Conservation (phyloP, 2,113 vertebrate species). For the Urocitellus parryii region DNA sequence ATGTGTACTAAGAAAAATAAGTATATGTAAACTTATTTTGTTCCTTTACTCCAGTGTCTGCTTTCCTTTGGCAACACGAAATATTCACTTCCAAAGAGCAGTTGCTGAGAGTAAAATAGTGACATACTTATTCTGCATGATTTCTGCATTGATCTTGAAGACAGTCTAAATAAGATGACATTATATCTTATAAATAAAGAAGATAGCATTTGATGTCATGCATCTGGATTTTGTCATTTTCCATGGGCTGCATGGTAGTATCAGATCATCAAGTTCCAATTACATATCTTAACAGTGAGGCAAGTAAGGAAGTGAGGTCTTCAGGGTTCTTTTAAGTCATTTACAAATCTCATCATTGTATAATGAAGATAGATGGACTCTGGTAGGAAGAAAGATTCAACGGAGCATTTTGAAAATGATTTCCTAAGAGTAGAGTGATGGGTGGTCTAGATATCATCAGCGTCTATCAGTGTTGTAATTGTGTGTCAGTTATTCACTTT, state of each 20-base stretch:
- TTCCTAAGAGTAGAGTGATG: slow-evolving; percentile 55
- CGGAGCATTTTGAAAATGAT: slow-evolving; percentile 22
- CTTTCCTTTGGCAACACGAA: background rate
- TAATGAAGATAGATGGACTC: background rate
- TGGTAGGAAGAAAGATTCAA: background rate
- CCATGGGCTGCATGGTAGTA: background rate
- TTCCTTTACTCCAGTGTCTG: background rate
- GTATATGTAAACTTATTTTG: background rate
- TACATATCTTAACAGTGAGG: background rate
- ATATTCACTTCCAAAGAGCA: background rate
- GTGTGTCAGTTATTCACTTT: background rate
- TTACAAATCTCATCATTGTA: background rate
- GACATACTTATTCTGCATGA: slow-evolving; percentile 34
- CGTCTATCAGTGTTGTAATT: background rate
- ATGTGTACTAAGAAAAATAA: background rate
- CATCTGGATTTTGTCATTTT: slow-evolving; percentile 39
- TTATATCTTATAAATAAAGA: background rate
- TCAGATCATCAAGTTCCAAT: background rate
- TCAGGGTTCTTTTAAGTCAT: background rate
- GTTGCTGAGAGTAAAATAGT: slow-evolving; percentile 37
- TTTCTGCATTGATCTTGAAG: slow-evolving; percentile 14
- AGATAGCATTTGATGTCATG: background rate
- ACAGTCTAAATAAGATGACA: background rate
- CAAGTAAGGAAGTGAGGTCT: background rate
- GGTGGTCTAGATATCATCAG: background rate